phyloP scores from a whole-genome alignment of 2,888 invertebrate species.

The Lymantria dispar region DNA sequence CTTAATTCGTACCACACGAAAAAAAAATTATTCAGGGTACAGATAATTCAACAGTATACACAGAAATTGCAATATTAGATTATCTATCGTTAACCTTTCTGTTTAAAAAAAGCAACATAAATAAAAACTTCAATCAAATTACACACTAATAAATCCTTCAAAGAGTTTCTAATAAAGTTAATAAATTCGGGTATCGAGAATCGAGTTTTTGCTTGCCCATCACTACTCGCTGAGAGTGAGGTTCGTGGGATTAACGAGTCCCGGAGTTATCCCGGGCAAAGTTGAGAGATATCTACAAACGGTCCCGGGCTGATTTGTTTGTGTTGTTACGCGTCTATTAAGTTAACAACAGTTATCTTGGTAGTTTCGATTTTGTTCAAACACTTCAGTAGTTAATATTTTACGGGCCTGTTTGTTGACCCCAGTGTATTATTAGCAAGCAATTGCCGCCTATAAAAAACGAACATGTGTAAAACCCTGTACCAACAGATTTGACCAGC shows the following conservation, averaged over 20 bases:
- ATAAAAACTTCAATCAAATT: conserved; percentile 6
- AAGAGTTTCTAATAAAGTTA: conserved; percentile 7
- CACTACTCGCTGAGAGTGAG: conserved; percentile 21
- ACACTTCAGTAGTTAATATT: neutral
- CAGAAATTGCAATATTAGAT: too few relatives aligned
- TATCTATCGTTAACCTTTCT: too few relatives aligned
- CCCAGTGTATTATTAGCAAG: too few relatives aligned
- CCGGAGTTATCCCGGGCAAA: conserved; percentile 31
- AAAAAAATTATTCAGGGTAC: too few relatives aligned
- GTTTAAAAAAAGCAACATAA: neutral
- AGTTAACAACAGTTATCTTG: conserved; percentile 35
- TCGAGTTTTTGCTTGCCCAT: conserved; percentile 15
- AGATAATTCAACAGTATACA: too few relatives aligned
- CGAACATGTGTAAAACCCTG: too few relatives aligned
- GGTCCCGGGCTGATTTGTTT: conserved; percentile 37
- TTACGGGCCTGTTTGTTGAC: too few relatives aligned
- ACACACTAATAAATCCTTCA: conserved; percentile 4
- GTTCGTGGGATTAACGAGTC: conserved; percentile 41
- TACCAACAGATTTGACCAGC: too few relatives aligned
- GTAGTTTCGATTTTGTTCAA: conserved; percentile 23
- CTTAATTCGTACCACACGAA: too few relatives aligned
- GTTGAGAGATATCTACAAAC: conserved; percentile 40
- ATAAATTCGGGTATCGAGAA: conserved; percentile 2
- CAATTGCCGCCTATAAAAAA: too few relatives aligned
- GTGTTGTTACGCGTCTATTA: conserved; percentile 39